Evolutionary conservation across 2,888 invertebrate genomes (phyloP), one percentile per base, ranked within the genome.

Genomic region (Escarpia spicata): DNA sequence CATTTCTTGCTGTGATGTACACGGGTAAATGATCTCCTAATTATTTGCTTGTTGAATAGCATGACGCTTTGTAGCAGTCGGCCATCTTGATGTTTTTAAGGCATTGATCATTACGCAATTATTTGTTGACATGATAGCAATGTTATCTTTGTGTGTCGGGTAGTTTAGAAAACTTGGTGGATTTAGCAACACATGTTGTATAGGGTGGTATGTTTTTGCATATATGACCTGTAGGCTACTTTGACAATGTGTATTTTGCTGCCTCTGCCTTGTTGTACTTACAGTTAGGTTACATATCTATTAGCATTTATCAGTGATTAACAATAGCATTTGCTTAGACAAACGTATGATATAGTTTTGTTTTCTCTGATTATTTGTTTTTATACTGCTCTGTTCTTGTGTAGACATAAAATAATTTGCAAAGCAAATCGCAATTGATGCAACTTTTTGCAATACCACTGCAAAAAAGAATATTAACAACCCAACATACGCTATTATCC

Each of bases 11-110:
- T 26, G 75, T 75, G 75, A 26, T 75, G 26, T 75, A 75, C 75
- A 75, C 75, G 19, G 75, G 75, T 75, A 75, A 75, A 75, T 75
- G 6, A 26, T 6, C 75, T 26, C 19, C 75, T 26, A 75, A 75
- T 75, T 75, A 75, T 75, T 75, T n/a, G 75, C 75, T 75, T 75
- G 75, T 26, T 75, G 75, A 26, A 75, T n/a, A 75, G 75, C 75
- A 75, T 75, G 75, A 75, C 4, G 75, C 75, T 2, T 75, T 75
- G 75, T 75, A 75, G 75, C 75, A 75, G 75, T 75, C n/a, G 26
- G 75, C 26, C 75, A 75, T 75, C 26, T 6, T 26, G 26, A 26
- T 75, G 19, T 75, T 75, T 75, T 15, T 26, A n/a, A 75, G 75
- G n/a, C 26, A 26, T 75, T 75, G 26, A 3, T 75, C 75, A 75